phyloP scores from a whole-genome alignment of 2,113 vertebrate genomes.

The Xiphias gladius region DNA sequence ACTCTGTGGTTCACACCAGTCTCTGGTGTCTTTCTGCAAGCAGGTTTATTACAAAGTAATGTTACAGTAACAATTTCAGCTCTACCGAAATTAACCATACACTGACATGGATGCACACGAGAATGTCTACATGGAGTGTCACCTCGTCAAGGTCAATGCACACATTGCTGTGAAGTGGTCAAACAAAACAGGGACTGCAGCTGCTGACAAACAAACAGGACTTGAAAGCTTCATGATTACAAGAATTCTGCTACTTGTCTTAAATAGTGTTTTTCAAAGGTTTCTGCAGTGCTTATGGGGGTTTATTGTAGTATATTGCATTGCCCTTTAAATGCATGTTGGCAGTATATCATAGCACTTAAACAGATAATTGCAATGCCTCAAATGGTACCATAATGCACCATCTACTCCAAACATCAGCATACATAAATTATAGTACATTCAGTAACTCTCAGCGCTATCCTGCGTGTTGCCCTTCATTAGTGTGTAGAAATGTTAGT shows the following conservation, averaged over 20 bases:
- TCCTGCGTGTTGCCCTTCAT: slow-evolving; percentile 85
- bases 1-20: slow-evolving; percentile 44
- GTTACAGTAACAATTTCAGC: slow-evolving; percentile 93
- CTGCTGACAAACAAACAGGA: slow-evolving; percentile 80
- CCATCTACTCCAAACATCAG: slow-evolving; percentile 81
- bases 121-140: slow-evolving; percentile 85
- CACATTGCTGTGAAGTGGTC: slow-evolving; percentile 83
- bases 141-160: slow-evolving; percentile 83
- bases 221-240: slow-evolving; percentile 68
- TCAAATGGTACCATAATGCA: slow-evolving; percentile 79
- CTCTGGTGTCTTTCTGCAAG: slow-evolving; percentile 91
- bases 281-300: slow-evolving; percentile 79
- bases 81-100: slow-evolving; percentile 94
- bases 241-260: slow-evolving; percentile 72
- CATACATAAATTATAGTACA: slow-evolving; percentile 90
- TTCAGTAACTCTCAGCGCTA: slow-evolving; percentile 85
- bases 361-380: slow-evolving; percentile 85
- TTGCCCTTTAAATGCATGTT: slow-evolving; percentile 85
- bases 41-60: slow-evolving; percentile 98
- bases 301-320: slow-evolving; percentile 80
- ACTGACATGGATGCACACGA: slow-evolving; percentile 89
- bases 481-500: slow-evolving; percentile 88
- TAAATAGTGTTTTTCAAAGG: slow-evolving; percentile 69
- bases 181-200: slow-evolving; percentile 75
- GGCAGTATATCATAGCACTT: slow-evolving; percentile 85